phyloP scores from a whole-genome alignment of 2,888 invertebrate genomes.

The Pseudococcus longispinus region DNA sequence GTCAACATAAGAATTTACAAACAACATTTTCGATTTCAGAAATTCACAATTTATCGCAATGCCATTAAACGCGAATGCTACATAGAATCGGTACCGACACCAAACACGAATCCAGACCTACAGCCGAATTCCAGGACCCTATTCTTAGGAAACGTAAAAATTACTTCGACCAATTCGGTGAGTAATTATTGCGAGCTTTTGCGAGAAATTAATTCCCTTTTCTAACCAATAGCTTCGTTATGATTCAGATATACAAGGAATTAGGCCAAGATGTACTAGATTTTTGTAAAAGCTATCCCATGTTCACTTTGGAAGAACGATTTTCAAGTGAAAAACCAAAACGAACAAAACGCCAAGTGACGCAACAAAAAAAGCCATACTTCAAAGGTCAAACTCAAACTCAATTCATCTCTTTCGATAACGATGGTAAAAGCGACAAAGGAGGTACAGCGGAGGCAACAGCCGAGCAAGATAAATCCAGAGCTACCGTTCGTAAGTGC shows the following conservation, averaged over 20 bases:
- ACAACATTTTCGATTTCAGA: conserved; percentile 45
- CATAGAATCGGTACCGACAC: neutral
- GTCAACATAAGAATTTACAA: neutral
- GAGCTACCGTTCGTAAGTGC: conserved; percentile 76
- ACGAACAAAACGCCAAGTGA: conserved; percentile 8
- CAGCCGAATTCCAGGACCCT: conserved; percentile 23
- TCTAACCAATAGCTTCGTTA: no score
- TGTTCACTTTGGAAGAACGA: conserved; percentile 35
- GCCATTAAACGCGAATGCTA: conserved; percentile 51
- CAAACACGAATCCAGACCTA: neutral
- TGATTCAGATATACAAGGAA: conserved; percentile 30
- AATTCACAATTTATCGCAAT: conserved; percentile 52
- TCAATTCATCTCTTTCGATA: conserved; percentile 78
- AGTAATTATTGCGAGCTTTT: no score
- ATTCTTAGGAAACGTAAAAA: conserved; percentile 32
- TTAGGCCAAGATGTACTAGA: conserved; percentile 57
- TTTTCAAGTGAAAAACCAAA: neutral
- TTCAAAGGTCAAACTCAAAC: conserved; percentile 81
- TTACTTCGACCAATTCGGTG: neutral
- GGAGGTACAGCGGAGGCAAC: conserved; percentile 83
- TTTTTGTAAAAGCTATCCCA: conserved; percentile 50
- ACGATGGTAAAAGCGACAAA: conserved; percentile 62
- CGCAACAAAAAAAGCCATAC: neutral
- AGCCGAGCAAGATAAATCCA: conserved; percentile 74
- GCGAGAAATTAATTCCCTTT: no score